Conservation (phyloP, 2,797 vertebrate species). For the Eremophila alpestris region DNA sequence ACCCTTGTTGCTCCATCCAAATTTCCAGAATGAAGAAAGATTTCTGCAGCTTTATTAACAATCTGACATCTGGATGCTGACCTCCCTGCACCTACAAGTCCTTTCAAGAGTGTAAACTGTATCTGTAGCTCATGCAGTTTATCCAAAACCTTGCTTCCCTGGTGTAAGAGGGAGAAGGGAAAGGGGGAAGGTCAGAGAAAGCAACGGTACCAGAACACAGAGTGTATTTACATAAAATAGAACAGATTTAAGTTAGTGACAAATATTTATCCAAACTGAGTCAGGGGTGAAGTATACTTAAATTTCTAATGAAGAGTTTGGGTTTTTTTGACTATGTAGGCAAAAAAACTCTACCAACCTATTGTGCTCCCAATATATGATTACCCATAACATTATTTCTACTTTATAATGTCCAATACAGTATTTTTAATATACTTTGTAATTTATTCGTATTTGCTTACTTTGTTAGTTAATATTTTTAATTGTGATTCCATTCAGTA, state of each 20-base stretch:
- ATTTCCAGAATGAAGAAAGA: constrained; percentile 85
- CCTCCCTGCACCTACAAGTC: constrained; percentile 81
- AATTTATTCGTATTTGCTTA: not conserved
- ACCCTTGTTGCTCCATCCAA: constrained; percentile 84
- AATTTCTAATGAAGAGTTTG: not conserved
- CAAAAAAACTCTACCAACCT: not conserved
- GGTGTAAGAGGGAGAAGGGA: not conserved
- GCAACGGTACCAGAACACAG: not conserved
- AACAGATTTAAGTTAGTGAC: not conserved
- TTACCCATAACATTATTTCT: not conserved
- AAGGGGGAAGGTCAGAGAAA: not conserved
- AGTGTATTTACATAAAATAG: not conserved
- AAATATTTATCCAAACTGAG: not conserved
- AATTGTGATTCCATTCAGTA: not conserved
- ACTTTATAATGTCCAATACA: not conserved
- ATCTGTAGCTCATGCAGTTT: constrained; percentile 80
- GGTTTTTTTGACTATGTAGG: not conserved
- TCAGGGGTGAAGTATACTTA: rapidly evolving
- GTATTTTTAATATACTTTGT: not conserved
- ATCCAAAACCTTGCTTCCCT: constrained; percentile 88
- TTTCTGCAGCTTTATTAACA: constrained; percentile 87
- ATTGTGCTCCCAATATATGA: not conserved
- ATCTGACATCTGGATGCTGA: constrained; percentile 84
- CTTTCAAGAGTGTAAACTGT: constrained; percentile 84
- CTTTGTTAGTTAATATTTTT: not conserved